Evolutionary conservation across 2,888 invertebrate genomes (phyloP).

Genomic region (Crepidodera aurea): DNA sequence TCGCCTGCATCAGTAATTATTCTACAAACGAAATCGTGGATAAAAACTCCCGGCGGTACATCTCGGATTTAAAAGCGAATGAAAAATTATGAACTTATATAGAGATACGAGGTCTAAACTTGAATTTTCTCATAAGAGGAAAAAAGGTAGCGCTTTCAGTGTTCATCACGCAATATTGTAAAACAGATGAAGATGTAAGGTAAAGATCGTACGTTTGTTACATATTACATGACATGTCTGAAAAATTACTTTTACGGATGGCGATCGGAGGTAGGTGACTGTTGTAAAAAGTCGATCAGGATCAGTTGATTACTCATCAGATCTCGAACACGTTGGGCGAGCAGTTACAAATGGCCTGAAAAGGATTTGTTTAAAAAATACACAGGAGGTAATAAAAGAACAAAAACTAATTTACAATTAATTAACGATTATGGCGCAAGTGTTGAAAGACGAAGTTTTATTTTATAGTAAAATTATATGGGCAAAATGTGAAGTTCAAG

Average conservation of each 20-base stretch:
- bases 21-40: conserved; percentile 14
- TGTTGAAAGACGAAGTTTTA: too few species aligned
- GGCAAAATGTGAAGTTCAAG: too few species aligned
- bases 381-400: too few species aligned
- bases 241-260: conserved; percentile 37
- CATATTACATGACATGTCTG: conserved; percentile 47
- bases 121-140: conserved; percentile 38
- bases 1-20: conserved; percentile 24
- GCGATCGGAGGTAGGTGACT: conserved; percentile 33
- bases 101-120: conserved; percentile 37
- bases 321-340: conserved; percentile 22
- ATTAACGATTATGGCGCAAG: too few species aligned
- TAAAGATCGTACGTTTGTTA: conserved; percentile 44
- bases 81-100: conserved; percentile 41
- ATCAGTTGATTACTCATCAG: conserved; percentile 30
- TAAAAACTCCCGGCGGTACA: conserved; percentile 35
- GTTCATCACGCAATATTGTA: conserved; percentile 41
- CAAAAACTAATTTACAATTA: too few species aligned
- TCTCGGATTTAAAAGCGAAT: conserved; percentile 27
- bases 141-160: conserved; percentile 37
- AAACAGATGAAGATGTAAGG: conserved; percentile 48
- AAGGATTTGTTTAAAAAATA: conserved; percentile 12
- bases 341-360: conserved; percentile 22
- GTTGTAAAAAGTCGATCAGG: conserved; percentile 31
- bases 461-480: too few species aligned